Percentiles rank a stretch among this genome's conserved stretches.
phyloP scores from a whole-genome alignment of 2,888 invertebrate genomes.

The Netelia inedita region DNA sequence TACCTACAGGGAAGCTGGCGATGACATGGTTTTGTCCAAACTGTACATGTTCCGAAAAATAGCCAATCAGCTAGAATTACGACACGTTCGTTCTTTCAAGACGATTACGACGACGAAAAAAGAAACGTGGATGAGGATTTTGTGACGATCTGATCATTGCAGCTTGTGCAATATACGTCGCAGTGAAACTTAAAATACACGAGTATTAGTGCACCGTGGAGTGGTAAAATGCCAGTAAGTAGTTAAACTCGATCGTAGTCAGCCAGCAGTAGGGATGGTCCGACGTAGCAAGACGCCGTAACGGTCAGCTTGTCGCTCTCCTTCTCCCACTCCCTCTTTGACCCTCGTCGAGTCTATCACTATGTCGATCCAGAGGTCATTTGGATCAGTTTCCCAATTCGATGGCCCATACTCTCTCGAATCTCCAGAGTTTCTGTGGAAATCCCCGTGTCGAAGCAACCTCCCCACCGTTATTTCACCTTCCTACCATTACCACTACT shows the following conservation, averaged over 20 bases:
- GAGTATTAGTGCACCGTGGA: constrained; percentile 14
- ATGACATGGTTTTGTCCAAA: too few relatives aligned
- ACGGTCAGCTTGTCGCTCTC: constrained; percentile 27
- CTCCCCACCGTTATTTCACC: neutral
- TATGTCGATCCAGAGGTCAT: constrained; percentile 13
- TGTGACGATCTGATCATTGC: too few relatives aligned
- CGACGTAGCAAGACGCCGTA: constrained; percentile 56
- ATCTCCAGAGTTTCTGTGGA: neutral
- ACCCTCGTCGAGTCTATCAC: neutral
- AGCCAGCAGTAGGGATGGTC: constrained; percentile 47
- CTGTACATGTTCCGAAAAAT: too few relatives aligned
- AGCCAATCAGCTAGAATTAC: too few relatives aligned
- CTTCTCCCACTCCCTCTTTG: neutral
- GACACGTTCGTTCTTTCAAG: too few relatives aligned
- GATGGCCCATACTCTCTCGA: constrained; percentile 26
- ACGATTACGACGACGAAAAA: too few relatives aligned
- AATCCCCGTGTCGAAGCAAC: constrained; percentile 3
- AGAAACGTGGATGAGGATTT: too few relatives aligned
- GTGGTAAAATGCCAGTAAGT: constrained; percentile 26
- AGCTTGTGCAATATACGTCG: too few relatives aligned
- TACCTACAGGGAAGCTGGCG: too few relatives aligned
- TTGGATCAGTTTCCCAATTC: constrained; percentile 50
- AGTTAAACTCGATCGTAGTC: constrained; percentile 60
- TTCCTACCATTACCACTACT: neutral
- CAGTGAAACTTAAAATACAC: neutral